Evolutionary conservation across 2,113 vertebrate genomes (phyloP).

Genomic region (Trematomus loennbergii): DNA sequence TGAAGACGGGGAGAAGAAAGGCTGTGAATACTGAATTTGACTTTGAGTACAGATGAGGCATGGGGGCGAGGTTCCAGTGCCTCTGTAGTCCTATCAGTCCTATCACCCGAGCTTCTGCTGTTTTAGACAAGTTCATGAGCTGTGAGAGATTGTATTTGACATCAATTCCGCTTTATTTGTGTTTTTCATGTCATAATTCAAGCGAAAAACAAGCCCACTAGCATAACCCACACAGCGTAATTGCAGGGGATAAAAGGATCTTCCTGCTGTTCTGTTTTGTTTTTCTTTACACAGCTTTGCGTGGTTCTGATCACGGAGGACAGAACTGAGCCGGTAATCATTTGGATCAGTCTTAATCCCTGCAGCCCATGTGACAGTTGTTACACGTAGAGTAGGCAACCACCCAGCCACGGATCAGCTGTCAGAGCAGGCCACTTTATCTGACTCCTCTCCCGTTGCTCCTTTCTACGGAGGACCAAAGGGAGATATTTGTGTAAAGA

Average conservation of each 20-base stretch:
- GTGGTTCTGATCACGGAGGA: conserved; percentile 56
- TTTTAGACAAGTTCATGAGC: conserved; percentile 61
- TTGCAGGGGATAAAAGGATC: conserved; percentile 55
- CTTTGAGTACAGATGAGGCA: conserved; percentile 66
- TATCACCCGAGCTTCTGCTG: conserved; percentile 54
- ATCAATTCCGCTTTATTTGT: conserved; percentile 44
- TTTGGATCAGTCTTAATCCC: conserved; percentile 68
- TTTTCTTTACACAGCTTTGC: conserved; percentile 26
- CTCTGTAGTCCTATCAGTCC: conserved; percentile 47
- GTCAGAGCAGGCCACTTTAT: conserved; percentile 73
- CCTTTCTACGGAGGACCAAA: conserved; percentile 57
- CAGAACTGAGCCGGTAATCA: conserved; percentile 64
- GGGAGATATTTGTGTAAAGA: conserved; percentile 49
- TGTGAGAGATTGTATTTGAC: conserved; percentile 61
- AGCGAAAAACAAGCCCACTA: conserved; percentile 33
- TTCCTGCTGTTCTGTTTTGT: conserved; percentile 22
- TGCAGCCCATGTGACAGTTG: conserved; percentile 56
- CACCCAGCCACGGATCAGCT: conserved; percentile 73
- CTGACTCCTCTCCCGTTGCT: conserved; percentile 59
- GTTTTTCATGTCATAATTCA: conserved; percentile 42
- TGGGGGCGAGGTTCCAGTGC: conserved; percentile 44
- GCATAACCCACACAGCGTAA: conserved; percentile 29
- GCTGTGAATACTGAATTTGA: conserved; percentile 75
- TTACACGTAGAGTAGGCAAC: conserved; percentile 56
- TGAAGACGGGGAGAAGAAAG: conserved; percentile 71